Percentiles rank a stretch among this genome's conserved stretches.
phyloP scores from a whole-genome alignment of 2,113 vertebrate species.

The Speoplatyrhinus poulsoni region DNA sequence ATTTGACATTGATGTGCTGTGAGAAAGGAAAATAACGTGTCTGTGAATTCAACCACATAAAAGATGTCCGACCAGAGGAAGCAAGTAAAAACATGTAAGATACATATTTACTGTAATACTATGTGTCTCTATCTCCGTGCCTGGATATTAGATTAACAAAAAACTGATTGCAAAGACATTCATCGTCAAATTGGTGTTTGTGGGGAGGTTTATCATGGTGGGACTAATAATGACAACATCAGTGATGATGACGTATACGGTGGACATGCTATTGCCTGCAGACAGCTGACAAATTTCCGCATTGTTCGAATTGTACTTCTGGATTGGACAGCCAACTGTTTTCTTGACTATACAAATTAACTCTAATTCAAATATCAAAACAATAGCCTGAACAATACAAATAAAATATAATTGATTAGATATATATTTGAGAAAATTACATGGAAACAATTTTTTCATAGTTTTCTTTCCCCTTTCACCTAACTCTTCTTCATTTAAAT shows the following conservation, averaged over 20 bases:
- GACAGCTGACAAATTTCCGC: constrained; percentile 3
- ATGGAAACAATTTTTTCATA: background rate
- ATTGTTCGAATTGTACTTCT: background rate
- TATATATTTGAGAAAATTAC: background rate
- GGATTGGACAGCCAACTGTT: no score
- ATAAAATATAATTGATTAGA: background rate
- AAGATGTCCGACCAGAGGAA: background rate
- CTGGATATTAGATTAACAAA: background rate
- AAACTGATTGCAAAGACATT: background rate
- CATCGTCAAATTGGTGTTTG: background rate
- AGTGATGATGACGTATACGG: background rate
- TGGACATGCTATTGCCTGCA: constrained; percentile 3
- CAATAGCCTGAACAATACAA: background rate
- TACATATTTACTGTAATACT: background rate
- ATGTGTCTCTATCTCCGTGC: no score
- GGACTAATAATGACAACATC: background rate
- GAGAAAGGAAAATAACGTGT: constrained; percentile 6
- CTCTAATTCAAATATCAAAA: background rate
- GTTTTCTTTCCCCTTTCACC: no score
- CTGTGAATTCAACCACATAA: no score
- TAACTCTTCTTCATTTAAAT: background rate
- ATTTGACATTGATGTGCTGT: constrained; percentile 3
- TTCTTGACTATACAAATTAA: background rate
- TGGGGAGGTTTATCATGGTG: no score
- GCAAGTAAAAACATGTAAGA: background rate